phyloP scores from a whole-genome alignment of 2,113 vertebrate species.

The Tamias sibiricus region DNA sequence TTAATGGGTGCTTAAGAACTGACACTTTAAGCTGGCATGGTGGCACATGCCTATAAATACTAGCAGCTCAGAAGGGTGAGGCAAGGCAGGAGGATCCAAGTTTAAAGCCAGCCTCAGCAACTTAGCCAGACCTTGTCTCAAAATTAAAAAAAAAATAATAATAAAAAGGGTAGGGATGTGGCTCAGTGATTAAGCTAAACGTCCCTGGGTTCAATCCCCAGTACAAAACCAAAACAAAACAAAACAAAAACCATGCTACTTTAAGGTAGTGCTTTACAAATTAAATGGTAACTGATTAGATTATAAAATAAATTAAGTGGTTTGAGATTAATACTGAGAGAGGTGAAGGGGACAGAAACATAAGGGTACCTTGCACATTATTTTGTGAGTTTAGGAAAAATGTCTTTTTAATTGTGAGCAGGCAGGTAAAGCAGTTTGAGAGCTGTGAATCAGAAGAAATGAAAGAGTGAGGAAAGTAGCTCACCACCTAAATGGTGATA shows the following conservation, averaged over 20 bases:
- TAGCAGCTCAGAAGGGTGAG: no score
- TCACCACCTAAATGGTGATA: background rate
- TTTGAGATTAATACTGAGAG: background rate
- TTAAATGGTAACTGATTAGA: background rate
- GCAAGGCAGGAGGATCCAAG: no score
- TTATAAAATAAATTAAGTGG: conserved; percentile 36
- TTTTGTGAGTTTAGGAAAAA: conserved; percentile 14
- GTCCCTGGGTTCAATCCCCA: no score
- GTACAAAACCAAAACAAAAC: no score
- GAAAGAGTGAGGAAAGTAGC: background rate
- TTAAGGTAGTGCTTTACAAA: conserved; percentile 49
- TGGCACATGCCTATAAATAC: no score
- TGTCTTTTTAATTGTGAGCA: background rate
- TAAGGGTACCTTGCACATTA: background rate
- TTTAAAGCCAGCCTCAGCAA: no score
- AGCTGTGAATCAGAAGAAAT: background rate
- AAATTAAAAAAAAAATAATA: no score
- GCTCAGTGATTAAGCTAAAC: no score
- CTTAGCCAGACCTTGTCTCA: no score
- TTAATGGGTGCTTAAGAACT: conserved; percentile 37
- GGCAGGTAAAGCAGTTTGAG: conserved; percentile 8
- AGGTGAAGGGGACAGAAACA: background rate
- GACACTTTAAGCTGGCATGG: background rate
- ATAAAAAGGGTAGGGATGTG: no score
- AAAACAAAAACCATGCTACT: no score